phyloP scores from a whole-genome alignment of 37 sponge, comb jelly and placozoan genomes.

The Theonella swinhoei region DNA sequence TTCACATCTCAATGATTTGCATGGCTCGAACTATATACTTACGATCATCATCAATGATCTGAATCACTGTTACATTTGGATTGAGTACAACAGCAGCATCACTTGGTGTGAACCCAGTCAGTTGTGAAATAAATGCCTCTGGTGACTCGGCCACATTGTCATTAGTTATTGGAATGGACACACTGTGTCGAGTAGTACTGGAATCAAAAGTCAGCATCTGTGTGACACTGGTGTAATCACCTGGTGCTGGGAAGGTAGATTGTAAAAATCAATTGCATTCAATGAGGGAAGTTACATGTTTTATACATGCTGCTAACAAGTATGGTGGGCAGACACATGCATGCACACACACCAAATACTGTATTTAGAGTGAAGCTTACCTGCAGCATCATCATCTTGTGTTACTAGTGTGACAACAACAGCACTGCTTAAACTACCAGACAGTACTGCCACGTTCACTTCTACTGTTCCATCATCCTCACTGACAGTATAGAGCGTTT shows the following conservation, averaged over 20 bases:
- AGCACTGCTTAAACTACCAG: not conserved
- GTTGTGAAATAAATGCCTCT: not conserved
- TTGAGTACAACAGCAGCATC: not conserved
- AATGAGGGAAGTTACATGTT: not conserved
- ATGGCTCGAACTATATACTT: too few species aligned
- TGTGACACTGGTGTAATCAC: not conserved
- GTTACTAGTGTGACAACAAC: not conserved
- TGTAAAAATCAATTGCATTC: too few species aligned
- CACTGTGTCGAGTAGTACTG: not conserved
- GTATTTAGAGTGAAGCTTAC: not conserved
- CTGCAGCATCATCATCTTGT: not conserved
- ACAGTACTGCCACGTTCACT: not conserved
- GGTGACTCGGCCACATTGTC: not conserved
- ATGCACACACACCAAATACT: not conserved
- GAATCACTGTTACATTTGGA: not conserved
- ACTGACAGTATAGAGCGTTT: too few species aligned
- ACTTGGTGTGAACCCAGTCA: not conserved
- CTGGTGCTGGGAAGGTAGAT: not conserved
- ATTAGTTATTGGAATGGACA: not conserved
- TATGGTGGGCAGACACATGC: not conserved
- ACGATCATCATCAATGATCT: conserved; percentile 48
- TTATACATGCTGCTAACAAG: not conserved
- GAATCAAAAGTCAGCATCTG: not conserved
- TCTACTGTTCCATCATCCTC: too few species aligned
- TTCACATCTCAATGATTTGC: too few species aligned